These are phyloP conservation scores for Patella caerulea DNA, from an alignment of 2,888 invertebrate species.

Conservation along the genomic window DNA sequence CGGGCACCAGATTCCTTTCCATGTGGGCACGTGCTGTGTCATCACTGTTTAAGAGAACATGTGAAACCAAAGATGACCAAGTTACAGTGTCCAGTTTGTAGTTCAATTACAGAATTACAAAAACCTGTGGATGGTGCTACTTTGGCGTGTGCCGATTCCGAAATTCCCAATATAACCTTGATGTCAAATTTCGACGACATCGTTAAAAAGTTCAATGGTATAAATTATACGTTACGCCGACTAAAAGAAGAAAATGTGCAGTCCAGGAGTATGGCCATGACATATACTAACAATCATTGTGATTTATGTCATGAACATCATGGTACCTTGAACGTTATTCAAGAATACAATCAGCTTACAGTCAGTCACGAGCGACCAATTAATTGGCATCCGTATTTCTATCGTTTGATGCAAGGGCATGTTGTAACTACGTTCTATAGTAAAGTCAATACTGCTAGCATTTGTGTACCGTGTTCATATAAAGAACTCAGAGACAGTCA, in stretches of 20 bases:
- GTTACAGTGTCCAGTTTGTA: slow-evolving; percentile 44
- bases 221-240: slow-evolving; percentile 49
- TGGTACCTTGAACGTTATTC: slow-evolving; percentile 62
- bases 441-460: slow-evolving; percentile 60
- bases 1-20: slow-evolving; percentile 65
- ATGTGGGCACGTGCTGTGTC: slow-evolving; percentile 63
- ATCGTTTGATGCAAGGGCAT: slow-evolving; percentile 53
- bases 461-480: slow-evolving; percentile 64
- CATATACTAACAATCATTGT: slow-evolving; percentile 59
- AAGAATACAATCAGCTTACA: slow-evolving; percentile 57
- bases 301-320: slow-evolving; percentile 60
- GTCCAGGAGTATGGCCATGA: slow-evolving; percentile 59
- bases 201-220: slow-evolving; percentile 57
- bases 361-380: slow-evolving; percentile 54
- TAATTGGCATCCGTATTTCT: slow-evolving; percentile 49
- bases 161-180: slow-evolving; percentile 48
- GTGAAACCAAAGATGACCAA: slow-evolving; percentile 39
- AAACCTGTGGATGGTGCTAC: slow-evolving; percentile 3
- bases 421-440: slow-evolving; percentile 63
- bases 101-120: slow-evolving; percentile 19
- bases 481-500: slow-evolving; percentile 52
- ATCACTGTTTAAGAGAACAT: slow-evolving; percentile 57
- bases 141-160: slow-evolving; percentile 12
- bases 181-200: slow-evolving; percentile 62
- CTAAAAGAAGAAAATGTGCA: slow-evolving; percentile 59